phyloP scores from a whole-genome alignment of 2,113 vertebrate genomes.

The Clarias batrachus region DNA sequence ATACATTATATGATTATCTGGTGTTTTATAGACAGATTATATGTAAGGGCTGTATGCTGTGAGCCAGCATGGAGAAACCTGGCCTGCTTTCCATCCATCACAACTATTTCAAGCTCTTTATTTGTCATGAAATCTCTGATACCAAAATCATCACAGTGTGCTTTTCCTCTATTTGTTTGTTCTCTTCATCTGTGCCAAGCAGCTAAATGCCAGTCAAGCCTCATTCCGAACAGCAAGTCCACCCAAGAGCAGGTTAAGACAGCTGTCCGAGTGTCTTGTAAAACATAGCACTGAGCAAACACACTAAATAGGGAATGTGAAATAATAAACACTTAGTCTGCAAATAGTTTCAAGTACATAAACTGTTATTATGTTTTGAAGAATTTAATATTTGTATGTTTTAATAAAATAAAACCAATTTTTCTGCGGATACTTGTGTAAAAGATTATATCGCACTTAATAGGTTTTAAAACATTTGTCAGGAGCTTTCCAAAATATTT shows the following conservation, averaged over 20 bases:
- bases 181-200: conserved; percentile 42
- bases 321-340: not conserved
- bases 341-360: not conserved
- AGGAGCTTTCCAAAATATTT: not conserved
- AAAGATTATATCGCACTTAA: not conserved
- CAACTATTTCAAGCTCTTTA: conserved; percentile 31
- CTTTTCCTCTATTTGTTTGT: conserved; percentile 42
- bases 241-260: conserved; percentile 21
- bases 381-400: not conserved
- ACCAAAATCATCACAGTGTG: conserved; percentile 48
- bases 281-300: not conserved
- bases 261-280: not conserved
- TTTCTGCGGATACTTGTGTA: not conserved
- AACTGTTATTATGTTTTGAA: not conserved
- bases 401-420: not conserved
- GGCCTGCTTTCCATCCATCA: conserved; percentile 24
- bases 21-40: not conserved
- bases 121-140: conserved; percentile 49
- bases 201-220: conserved; percentile 30
- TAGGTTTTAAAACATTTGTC: not conserved
- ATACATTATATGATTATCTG: not conserved
- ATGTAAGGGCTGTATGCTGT: not conserved
- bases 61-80: conserved; percentile 30
- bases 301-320: not conserved
- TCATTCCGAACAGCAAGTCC: conserved; percentile 5